Evolutionary conservation across 2,888 invertebrate genomes (phyloP).

Genomic region (Nowickia ferox): DNA sequence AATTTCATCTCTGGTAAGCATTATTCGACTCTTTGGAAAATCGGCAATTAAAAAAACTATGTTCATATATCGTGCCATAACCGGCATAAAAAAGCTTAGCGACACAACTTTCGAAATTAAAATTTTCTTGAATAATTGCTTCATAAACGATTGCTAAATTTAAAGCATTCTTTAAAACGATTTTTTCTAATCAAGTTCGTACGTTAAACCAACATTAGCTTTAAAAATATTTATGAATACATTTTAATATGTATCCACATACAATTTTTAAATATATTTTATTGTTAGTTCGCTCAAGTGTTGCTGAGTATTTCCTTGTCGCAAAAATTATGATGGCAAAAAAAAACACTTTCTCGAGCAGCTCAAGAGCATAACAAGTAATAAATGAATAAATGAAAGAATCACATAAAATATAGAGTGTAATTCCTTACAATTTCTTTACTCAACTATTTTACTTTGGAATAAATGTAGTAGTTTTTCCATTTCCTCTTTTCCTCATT

Average conservation of each 20-base stretch:
- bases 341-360: neutral
- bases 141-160: too few species aligned
- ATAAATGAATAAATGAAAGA: neutral
- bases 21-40: too few species aligned
- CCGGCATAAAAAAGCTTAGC: too few species aligned
- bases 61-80: too few species aligned
- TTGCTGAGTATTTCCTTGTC: neutral
- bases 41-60: too few species aligned
- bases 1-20: too few species aligned
- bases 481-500: neutral
- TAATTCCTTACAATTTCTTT: conserved; percentile 8
- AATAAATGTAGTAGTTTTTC: conserved; percentile 2
- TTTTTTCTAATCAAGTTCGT: too few species aligned
- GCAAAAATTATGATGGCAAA: neutral
- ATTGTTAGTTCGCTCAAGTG: conserved; percentile 10
- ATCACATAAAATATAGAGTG: neutral
- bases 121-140: too few species aligned
- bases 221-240: too few species aligned
- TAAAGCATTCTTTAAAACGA: too few species aligned
- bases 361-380: neutral
- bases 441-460: neutral
- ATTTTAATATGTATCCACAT: neutral
- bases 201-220: too few species aligned
- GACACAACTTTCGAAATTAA: too few species aligned
- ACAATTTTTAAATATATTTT: conserved; percentile 2